phyloP scores from a whole-genome alignment of 2,888 invertebrate genomes.

The Agapostemon virescens region DNA sequence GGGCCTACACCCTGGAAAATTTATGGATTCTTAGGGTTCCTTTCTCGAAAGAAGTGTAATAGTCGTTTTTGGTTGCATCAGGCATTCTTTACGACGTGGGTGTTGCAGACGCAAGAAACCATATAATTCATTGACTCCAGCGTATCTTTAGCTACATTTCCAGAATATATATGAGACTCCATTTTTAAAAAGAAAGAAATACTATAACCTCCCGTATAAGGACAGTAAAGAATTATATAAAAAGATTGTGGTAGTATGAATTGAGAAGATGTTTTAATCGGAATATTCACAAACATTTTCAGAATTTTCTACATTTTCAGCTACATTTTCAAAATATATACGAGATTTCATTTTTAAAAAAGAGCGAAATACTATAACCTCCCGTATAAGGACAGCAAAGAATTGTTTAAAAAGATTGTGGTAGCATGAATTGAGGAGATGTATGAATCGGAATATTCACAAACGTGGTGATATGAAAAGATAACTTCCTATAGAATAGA shows the following conservation, averaged over 20 bases:
- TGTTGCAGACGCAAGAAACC: background rate
- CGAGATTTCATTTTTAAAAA: background rate
- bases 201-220: background rate
- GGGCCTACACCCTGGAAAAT: conserved; percentile 10
- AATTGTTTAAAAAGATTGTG: background rate
- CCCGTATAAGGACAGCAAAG: background rate
- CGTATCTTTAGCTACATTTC: background rate
- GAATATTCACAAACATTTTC: too few relatives aligned
- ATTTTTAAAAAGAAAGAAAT: background rate
- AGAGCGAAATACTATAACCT: background rate
- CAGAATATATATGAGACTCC: background rate
- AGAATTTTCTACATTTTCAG: too few relatives aligned
- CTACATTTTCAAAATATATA: too few relatives aligned
- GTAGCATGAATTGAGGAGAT: too few relatives aligned
- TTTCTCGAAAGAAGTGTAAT: background rate
- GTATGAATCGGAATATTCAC: too few relatives aligned
- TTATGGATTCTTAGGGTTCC: background rate
- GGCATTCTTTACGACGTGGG: background rate
- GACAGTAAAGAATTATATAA: background rate
- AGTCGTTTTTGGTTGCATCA: conserved; percentile 2
- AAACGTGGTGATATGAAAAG: too few relatives aligned
- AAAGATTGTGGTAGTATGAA: background rate
- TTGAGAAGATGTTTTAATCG: too few relatives aligned
- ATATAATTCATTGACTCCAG: background rate
- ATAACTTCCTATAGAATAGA: too few relatives aligned